Evolutionary conservation across 2,888 invertebrate species (phyloP).

Genomic region (Acheta domesticus): DNA sequence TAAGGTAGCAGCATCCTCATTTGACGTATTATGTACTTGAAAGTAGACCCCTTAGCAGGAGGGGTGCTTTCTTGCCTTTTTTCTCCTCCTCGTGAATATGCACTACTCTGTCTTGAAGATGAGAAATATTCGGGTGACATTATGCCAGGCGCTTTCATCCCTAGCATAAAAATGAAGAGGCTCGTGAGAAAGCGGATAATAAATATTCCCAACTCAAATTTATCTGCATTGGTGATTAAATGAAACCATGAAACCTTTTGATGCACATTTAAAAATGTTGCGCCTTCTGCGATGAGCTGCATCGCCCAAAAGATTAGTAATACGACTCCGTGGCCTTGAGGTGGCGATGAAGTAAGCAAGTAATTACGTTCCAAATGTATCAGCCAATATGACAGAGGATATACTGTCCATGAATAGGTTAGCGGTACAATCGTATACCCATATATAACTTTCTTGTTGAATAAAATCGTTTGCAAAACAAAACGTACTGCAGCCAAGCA

Average conservation of each 20-base stretch:
- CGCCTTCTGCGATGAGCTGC: slow-evolving; percentile 79
- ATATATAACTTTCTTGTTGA: slow-evolving; percentile 68
- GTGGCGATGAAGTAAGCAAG: slow-evolving; percentile 79
- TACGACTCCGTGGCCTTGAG: slow-evolving; percentile 85
- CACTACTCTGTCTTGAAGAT: no score
- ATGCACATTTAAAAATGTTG: slow-evolving; percentile 80
- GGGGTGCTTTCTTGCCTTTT: slow-evolving; percentile 26
- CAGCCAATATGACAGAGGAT: slow-evolving; percentile 73
- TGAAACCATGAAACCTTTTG: slow-evolving; percentile 92
- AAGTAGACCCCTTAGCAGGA: slow-evolving; percentile 59
- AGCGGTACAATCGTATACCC: slow-evolving; percentile 76
- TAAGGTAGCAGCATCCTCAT: slow-evolving; percentile 79
- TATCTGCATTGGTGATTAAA: slow-evolving; percentile 52
- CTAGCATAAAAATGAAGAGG: slow-evolving; percentile 76
- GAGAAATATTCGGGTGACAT: slow-evolving; percentile 60
- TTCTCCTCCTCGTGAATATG: no score
- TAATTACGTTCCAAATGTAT: slow-evolving; percentile 74
- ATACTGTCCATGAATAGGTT: slow-evolving; percentile 60
- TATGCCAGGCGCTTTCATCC: slow-evolving; percentile 83
- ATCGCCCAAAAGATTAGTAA: slow-evolving; percentile 87
- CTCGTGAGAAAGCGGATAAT: slow-evolving; percentile 75
- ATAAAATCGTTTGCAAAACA: slow-evolving; percentile 66
- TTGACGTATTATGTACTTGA: slow-evolving; percentile 75
- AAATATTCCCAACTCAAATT: slow-evolving; percentile 83
- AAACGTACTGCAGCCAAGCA: slow-evolving; percentile 68